Base-by-base conservation (phyloP, 2,888 invertebrate species). In the Noctuana brunneofusca region DNA sequence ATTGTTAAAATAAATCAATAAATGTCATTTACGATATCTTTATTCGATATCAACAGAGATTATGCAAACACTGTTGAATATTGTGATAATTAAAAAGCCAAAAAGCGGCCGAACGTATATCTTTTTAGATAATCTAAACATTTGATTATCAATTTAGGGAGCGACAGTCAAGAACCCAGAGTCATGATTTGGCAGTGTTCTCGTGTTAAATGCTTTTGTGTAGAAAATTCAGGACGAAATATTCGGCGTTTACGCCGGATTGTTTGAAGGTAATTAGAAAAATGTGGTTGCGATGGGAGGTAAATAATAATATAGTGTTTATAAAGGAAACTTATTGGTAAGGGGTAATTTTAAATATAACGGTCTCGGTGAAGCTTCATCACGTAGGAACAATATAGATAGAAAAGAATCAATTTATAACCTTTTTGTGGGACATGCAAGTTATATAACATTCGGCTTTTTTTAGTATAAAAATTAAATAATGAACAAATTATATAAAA, bases 21-120 rank as follows among this genome's bases (percentile, higher is more conserved):
- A 14, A 18, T 32, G 38, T 22, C 11, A 20, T 16, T 54, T 22
- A 24, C 5, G 3, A 27, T 55, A 50, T 38, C 14, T 27, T 20
- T 59, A 59, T 59, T 43, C 3, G 49, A 59, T 59, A 38, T 50
- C 52, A 16, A 9, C 16, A 24, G 38, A 24, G 41, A 59, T 50
- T 30, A 50, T 30, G 18, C 14, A 52, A 43, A 52, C 14, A 43
- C 35, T 11, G 52, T 6, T 12, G 8, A 14, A 35, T 41, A 59
- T 59, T 30, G 52, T 27, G 30, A n/a, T 43, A 41, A 43, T 52
- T 59, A 41, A 18, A 30, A 11, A 14, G 22, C 53, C 30, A 59
- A 18, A 58, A 59, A 59, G 22, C 4, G 2, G 53, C 27, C 53
- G 38, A 59, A 59, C 41, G 14, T 9, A 18, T 53, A 52, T 46